phyloP scores from a whole-genome alignment of 2,888 invertebrate species.

The Epinotia nisella region DNA sequence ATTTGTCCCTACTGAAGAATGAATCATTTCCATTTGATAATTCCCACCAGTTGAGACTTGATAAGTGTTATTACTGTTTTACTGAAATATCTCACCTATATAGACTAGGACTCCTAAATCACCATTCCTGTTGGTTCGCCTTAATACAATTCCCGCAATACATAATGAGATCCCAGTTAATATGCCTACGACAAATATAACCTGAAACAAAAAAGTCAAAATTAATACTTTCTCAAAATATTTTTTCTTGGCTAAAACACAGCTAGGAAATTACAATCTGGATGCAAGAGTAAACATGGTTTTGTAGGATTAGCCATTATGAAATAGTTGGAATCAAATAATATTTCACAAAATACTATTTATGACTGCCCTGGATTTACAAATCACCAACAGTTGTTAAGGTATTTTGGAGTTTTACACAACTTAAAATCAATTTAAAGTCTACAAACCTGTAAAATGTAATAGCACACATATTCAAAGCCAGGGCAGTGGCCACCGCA shows the following conservation, averaged over 20 bases:
- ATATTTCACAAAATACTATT: neutral
- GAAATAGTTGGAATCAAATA: neutral
- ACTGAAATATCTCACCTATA: constrained; percentile 80
- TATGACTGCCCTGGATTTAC: neutral
- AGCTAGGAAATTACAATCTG: no score
- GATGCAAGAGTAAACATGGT: neutral
- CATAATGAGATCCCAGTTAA: constrained; percentile 87
- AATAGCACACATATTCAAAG: constrained; percentile 89
- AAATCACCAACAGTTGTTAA: neutral
- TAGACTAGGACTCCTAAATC: constrained; percentile 88
- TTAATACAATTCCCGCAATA: constrained; percentile 86
- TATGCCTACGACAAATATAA: constrained; percentile 87
- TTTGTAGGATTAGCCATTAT: neutral
- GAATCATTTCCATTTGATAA: no score
- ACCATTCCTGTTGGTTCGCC: constrained; percentile 86
- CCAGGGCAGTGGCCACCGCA: constrained; percentile 89
- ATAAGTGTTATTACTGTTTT: no score
- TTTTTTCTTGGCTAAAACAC: no score
- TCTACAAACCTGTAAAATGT: constrained; percentile 85
- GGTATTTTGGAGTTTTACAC: no score
- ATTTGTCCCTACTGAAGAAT: no score
- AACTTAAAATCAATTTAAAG: neutral
- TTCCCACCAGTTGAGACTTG: no score
- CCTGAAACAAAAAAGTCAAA: constrained; percentile 71
- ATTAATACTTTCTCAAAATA: neutral